Conservation (phyloP, 2,888 invertebrate species). For the Xestia rhomboidea region DNA sequence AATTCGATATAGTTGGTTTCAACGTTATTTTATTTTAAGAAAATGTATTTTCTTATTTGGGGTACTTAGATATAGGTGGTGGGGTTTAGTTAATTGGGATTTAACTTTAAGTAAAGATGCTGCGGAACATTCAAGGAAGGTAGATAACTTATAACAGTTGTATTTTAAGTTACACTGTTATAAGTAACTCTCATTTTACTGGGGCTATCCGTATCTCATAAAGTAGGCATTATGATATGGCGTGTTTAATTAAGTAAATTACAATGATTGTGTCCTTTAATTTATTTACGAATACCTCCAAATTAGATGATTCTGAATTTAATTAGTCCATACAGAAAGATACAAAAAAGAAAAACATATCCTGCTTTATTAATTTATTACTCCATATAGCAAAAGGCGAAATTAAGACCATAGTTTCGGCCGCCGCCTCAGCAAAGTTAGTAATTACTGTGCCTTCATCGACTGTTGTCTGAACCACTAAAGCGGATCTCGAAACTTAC, state of each 20-base stretch:
- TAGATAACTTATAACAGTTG: conserved; percentile 10
- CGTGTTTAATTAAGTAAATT: neutral
- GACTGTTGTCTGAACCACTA: neutral
- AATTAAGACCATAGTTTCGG: neutral
- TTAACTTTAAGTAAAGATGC: conserved; percentile 36
- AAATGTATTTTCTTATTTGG: conserved; percentile 51
- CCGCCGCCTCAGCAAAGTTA: neutral
- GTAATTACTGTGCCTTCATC: neutral
- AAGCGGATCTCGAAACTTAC: neutral
- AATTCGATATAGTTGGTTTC: conserved; percentile 24
- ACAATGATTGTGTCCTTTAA: too few species aligned
- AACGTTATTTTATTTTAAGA: conserved; percentile 36
- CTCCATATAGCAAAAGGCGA: neutral
- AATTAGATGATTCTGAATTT: neutral
- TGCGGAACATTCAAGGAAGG: neutral
- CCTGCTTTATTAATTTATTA: neutral
- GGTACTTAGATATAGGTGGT: conserved; percentile 42
- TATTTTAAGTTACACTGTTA: conserved; percentile 8
- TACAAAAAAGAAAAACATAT: neutral
- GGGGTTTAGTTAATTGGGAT: conserved; percentile 38
- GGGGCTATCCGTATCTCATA: conserved; percentile 60
- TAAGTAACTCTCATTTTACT: conserved; percentile 19
- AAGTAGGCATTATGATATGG: conserved; percentile 38
- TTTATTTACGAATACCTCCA: too few species aligned
- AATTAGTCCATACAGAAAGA: neutral